A percentile compares a stretch with the other conserved stretches of the same genome.
phyloP scores from a whole-genome alignment of 92 coral and sea anemone species.

The Siderastrea radians region DNA sequence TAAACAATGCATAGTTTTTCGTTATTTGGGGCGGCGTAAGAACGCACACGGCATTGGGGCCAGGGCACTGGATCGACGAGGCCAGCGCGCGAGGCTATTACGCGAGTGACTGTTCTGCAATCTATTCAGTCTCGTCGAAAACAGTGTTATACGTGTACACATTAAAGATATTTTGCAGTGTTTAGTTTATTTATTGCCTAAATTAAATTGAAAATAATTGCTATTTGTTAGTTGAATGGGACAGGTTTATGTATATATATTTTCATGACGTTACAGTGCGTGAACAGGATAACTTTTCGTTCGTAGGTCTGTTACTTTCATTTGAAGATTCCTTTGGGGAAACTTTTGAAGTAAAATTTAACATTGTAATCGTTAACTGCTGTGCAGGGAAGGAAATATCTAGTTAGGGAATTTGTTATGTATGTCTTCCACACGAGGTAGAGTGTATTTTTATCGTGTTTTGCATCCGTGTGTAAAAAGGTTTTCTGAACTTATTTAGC shows the following conservation, averaged over 20 bases:
- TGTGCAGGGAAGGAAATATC: slow-evolving; percentile 5
- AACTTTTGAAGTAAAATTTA: background rate
- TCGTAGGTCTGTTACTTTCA: background rate
- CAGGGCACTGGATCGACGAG: no score
- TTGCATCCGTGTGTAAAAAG: slow-evolving; percentile 35
- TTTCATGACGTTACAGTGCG: background rate
- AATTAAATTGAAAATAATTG: slow-evolving; percentile 20
- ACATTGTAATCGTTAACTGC: background rate
- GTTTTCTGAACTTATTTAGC: background rate
- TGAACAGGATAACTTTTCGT: background rate
- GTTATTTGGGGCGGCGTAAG: no score
- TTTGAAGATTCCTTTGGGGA: background rate
- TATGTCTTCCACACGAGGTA: slow-evolving; percentile 22
- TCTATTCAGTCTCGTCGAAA: background rate
- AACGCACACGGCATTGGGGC: no score
- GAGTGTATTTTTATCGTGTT: slow-evolving; percentile 38
- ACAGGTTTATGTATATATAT: slow-evolving; percentile 8
- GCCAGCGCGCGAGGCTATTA: background rate
- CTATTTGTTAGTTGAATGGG: slow-evolving; percentile 1
- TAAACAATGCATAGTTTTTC: background rate
- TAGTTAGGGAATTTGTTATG: background rate
- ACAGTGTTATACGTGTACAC: background rate
- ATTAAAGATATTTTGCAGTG: slow-evolving; percentile 5
- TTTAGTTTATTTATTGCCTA: slow-evolving; percentile 45
- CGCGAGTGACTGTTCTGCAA: background rate